These are phyloP conservation scores for Microcebus lehilahytsara DNA, from an alignment of 2,113 vertebrate species.

Conservation along the genomic window DNA sequence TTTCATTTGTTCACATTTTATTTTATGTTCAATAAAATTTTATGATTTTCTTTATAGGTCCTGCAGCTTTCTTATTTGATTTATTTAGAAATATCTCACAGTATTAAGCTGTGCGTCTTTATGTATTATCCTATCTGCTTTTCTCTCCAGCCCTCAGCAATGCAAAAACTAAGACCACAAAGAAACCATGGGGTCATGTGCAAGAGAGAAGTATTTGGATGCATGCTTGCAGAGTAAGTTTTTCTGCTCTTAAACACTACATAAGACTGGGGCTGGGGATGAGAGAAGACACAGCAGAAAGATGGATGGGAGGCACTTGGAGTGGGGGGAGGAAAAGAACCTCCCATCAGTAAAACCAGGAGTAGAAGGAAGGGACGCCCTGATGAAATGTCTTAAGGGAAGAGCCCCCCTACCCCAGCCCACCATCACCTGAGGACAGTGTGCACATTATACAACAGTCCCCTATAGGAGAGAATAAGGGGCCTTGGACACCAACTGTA, in stretches of 20 bases:
- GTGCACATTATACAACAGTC: background rate
- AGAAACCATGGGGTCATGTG: background rate
- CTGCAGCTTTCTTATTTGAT: slow-evolving; percentile 18
- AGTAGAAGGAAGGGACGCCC: background rate
- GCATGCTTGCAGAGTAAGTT: background rate
- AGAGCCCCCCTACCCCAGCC: rapidly evolving
- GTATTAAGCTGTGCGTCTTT: background rate
- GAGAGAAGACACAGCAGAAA: background rate
- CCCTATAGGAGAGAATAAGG: background rate
- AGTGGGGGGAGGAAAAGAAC: background rate
- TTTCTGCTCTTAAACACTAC: background rate
- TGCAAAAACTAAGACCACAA: slow-evolving; percentile 1
- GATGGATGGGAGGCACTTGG: background rate
- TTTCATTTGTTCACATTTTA: slow-evolving; percentile 53
- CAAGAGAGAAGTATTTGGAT: background rate
- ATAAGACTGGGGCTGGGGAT: background rate
- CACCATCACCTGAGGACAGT: background rate
- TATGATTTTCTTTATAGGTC: background rate
- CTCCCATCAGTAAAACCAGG: background rate
- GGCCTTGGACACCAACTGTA: background rate
- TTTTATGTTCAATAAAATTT: slow-evolving; percentile 51
- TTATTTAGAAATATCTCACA: slow-evolving; percentile 31
- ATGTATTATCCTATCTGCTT: background rate
- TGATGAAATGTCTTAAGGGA: background rate
- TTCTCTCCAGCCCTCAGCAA: background rate